phyloP scores from a whole-genome alignment of 2,113 vertebrate genomes.

The Eidolon helvum region DNA sequence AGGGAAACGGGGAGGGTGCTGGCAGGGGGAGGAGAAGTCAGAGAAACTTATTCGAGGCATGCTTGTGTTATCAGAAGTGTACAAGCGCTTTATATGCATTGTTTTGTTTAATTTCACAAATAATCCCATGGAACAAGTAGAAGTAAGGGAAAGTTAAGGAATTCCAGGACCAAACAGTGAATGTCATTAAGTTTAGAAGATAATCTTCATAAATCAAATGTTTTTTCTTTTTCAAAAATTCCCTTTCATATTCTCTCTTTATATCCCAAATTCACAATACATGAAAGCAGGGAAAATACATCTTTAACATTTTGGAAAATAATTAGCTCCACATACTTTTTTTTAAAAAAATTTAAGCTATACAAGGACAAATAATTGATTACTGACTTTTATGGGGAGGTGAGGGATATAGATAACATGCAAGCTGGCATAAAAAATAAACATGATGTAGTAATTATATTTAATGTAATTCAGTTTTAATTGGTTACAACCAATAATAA shows the following conservation, averaged over 20 bases:
- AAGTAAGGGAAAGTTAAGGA: background rate
- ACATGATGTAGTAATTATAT: background rate
- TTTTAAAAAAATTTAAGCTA: background rate
- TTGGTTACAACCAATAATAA: background rate
- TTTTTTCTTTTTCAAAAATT: background rate
- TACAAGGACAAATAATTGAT: background rate
- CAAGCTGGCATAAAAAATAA: background rate
- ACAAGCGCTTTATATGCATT: background rate
- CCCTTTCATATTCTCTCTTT: background rate
- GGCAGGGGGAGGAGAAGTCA: no score
- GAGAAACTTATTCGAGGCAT: background rate
- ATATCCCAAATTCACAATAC: background rate
- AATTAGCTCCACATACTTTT: background rate
- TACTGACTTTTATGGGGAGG: background rate
- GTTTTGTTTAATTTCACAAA: conserved; percentile 6
- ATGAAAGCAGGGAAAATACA: background rate
- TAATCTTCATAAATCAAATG: background rate
- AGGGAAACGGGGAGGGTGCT: background rate
- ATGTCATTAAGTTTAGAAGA: background rate
- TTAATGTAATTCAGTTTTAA: background rate
- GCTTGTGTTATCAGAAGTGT: background rate
- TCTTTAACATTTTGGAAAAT: background rate
- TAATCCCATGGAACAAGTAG: background rate
- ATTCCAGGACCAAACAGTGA: background rate
- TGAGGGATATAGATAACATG: background rate